Percentiles rank a stretch among this genome's conserved stretches.
phyloP scores from a whole-genome alignment of 2,888 invertebrate genomes.

The Blastobasis lacticolella region DNA sequence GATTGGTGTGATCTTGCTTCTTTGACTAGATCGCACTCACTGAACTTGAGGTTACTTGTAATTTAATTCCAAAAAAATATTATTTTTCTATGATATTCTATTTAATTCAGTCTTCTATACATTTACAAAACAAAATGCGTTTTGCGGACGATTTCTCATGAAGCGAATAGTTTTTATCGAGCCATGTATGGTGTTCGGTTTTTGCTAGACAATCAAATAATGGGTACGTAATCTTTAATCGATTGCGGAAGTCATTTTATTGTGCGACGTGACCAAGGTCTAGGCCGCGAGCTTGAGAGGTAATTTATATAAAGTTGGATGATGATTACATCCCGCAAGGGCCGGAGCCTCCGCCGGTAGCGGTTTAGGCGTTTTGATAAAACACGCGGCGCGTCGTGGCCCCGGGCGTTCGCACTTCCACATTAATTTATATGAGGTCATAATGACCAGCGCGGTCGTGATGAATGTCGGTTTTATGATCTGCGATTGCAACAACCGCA shows the following conservation, averaged over 20 bases:
- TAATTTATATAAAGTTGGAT: background rate
- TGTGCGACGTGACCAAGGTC: conserved; percentile 15
- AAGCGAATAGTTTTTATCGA: too few species aligned
- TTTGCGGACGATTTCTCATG: too few species aligned
- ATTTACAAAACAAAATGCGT: too few species aligned
- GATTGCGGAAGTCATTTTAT: conserved; percentile 30
- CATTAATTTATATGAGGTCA: background rate
- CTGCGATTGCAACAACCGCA: background rate
- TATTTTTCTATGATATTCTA: too few species aligned
- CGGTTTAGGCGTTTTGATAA: too few species aligned
- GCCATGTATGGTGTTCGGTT: too few species aligned
- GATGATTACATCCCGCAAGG: background rate
- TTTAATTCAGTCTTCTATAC: too few species aligned
- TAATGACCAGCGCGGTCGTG: too few species aligned
- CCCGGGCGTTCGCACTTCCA: background rate
- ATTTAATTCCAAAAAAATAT: too few species aligned
- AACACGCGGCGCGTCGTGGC: too few species aligned
- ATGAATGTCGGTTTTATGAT: too few species aligned
- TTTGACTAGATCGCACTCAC: conserved; percentile 17
- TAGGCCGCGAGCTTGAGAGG: conserved; percentile 3
- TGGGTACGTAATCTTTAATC: conserved; percentile 19
- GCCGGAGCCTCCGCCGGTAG: too few species aligned
- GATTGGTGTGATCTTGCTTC: conserved; percentile 20
- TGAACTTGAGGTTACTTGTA: background rate
- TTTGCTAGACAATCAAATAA: conserved; percentile 5